Evolutionary conservation across 2,888 invertebrate genomes (phyloP).

Genomic region (Platypus cylindrus): DNA sequence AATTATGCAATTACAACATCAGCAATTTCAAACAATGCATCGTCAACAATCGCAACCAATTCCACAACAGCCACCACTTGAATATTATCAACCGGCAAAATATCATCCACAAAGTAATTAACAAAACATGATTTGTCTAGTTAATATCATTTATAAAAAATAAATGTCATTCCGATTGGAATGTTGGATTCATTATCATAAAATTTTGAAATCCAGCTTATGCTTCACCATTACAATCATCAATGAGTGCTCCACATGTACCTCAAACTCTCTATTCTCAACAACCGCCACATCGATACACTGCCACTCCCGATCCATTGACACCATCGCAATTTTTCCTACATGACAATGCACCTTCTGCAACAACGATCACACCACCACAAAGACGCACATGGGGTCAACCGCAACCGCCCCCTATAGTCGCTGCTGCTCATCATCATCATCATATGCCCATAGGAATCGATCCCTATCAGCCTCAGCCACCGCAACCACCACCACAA

Average conservation of each 20-base stretch:
- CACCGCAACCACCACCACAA: no score
- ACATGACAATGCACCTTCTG: slow-evolving; percentile 48
- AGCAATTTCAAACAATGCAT: slow-evolving; percentile 25
- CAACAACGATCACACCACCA: slow-evolving; percentile 48
- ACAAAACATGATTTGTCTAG: no score
- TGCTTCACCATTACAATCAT: slow-evolving; percentile 28
- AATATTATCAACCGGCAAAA: slow-evolving; percentile 37
- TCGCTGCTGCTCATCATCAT: no score
- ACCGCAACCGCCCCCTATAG: slow-evolving; percentile 21
- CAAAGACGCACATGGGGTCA: slow-evolving; percentile 12
- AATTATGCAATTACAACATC: slow-evolving; percentile 33
- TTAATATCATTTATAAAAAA: no score
- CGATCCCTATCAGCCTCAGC: slow-evolving; percentile 23
- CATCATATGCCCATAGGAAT: slow-evolving; percentile 14
- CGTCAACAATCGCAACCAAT: slow-evolving; percentile 22
- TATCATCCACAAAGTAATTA: slow-evolving; percentile 35
- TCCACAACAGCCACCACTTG: slow-evolving; percentile 31
- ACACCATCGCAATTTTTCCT: slow-evolving; percentile 59
- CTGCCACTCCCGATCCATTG: slow-evolving; percentile 34
- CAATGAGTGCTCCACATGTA: slow-evolving; percentile 35
- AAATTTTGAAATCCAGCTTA: slow-evolving; percentile 7
- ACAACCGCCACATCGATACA: slow-evolving; percentile 2
- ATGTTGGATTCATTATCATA: no score
- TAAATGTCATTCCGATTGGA: no score
- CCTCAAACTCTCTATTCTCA: slow-evolving; percentile 44